Evolutionary conservation across 1,140 invertebrate species (phyloP), one percentile per base, ranked within the genome.

Genomic region (Belonocnema kinseyi): DNA sequence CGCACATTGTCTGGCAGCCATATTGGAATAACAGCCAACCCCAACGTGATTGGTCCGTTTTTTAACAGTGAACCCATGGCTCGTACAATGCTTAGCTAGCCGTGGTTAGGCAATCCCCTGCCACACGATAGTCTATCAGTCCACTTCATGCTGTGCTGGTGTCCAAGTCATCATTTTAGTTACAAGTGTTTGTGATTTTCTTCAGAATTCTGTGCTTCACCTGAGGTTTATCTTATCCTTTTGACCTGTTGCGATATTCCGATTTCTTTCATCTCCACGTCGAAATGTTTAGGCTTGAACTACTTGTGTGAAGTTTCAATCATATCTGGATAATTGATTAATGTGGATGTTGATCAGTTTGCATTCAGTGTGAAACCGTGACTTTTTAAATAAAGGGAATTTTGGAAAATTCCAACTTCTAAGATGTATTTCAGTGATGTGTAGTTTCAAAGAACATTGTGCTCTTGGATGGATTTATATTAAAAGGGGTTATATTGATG

Each of bases 61-160:
- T 90, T 90, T 90, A 87, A 87, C 86, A 86, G 84, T 81, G 85
- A 83, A 79, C 87, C 87, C 87, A 85, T 86, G 83, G 85, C 76
- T 84, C 82, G 84, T 76, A 85, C 81, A 87, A 86, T 87, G 82
- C 80, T 79, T 79, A 74, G 73, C 72, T 56, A 74, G 75, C 75
- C 79, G 84, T 86, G 87, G 86, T 88, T 89, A 85, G 85, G 88
- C 89, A 88, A 90, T 90, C 84, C 86, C 87, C 85, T 82, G 85
- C 84, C 84, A 85, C 82, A 78, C 88, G 90, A 90, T 90, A 91
- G 83, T 90, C 88, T 90, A 90, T 90, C 89, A 90, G 89, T 90
- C 82, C 79, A 88, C 85, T 88, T 78, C 86, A 85, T 85, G 83
- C 85, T 82, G 85, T 81, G 83, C 85, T 86, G 78, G 75, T 79